Evolutionary conservation across 1,140 invertebrate species (phyloP).

Genomic region (Cydia pomonella): DNA sequence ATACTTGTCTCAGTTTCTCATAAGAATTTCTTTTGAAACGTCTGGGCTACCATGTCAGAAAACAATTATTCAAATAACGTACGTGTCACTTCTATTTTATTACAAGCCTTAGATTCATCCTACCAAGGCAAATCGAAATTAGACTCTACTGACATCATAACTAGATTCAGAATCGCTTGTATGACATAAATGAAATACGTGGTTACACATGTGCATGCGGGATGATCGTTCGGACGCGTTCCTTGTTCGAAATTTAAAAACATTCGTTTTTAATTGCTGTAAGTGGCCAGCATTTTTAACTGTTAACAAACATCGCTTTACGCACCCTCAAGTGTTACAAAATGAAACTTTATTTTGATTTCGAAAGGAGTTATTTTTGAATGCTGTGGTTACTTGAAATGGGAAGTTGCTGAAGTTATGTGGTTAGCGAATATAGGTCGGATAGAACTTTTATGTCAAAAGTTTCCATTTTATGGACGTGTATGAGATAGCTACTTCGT

Average conservation of each 20-base stretch:
- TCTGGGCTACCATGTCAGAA: not conserved
- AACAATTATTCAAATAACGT: conserved; percentile 43
- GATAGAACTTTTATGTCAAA: conserved; percentile 1
- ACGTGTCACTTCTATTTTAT: conserved; percentile 58
- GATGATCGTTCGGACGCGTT: conserved; percentile 73
- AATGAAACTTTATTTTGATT: not conserved
- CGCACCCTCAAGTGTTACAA: not conserved
- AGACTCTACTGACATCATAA: not conserved
- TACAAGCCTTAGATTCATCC: conserved; percentile 27
- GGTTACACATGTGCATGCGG: conserved; percentile 63
- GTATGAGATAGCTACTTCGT: conserved; percentile 5
- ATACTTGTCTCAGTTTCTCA: not conserved
- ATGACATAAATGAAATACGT: conserved; percentile 40
- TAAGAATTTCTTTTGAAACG: not conserved
- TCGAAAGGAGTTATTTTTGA: not conserved
- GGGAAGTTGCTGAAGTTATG: not conserved
- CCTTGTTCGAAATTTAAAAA: conserved; percentile 57
- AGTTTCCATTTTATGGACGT: too few relatives aligned
- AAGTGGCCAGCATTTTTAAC: conserved; percentile 29
- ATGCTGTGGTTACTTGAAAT: not conserved
- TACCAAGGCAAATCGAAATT: not conserved
- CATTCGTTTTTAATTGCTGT: conserved; percentile 44
- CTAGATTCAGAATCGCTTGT: not conserved
- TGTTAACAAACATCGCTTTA: not conserved
- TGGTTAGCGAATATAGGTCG: conserved; percentile 11